phyloP scores from a whole-genome alignment of 2,797 vertebrate species.

The Threskiornis aethiopicus region DNA sequence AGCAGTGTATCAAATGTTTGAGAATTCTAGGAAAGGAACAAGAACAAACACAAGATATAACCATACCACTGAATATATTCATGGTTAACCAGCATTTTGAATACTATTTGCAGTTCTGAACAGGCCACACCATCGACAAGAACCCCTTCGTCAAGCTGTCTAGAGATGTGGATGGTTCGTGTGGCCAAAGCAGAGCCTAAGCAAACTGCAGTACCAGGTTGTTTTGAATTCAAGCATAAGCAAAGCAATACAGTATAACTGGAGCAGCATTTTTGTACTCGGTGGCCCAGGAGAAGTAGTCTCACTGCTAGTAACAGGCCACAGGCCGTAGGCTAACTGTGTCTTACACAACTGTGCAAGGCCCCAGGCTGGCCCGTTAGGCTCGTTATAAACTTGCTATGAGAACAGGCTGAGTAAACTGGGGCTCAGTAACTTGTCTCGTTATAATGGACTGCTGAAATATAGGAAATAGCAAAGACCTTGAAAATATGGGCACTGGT shows the following conservation, averaged over 20 bases:
- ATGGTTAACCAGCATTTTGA: not conserved
- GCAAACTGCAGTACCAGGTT: accelerated
- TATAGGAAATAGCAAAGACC: not conserved
- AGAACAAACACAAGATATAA: not conserved
- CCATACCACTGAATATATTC: not conserved
- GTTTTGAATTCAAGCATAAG: not conserved
- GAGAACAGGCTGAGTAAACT: not conserved
- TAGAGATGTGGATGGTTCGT: too few species aligned
- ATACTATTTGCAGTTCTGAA: not conserved
- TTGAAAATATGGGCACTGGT: not conserved
- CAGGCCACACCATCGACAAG: not conserved
- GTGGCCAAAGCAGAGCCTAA: not conserved
- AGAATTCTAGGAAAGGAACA: not conserved
- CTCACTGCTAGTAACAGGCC: not conserved
- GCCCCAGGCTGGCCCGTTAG: accelerated
- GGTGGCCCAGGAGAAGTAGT: not conserved
- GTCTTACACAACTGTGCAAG: not conserved
- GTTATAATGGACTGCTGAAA: not conserved
- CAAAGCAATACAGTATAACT: not conserved
- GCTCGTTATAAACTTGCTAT: accelerated
- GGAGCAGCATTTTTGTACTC: not conserved
- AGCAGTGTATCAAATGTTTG: not conserved
- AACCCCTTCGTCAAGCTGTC: not conserved
- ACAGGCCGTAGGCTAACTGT: not conserved
- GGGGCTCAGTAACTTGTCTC: not conserved